These are phyloP conservation scores for Microtus ochrogaster DNA, from an alignment of 2,113 vertebrate species.

Conservation along the genomic window DNA sequence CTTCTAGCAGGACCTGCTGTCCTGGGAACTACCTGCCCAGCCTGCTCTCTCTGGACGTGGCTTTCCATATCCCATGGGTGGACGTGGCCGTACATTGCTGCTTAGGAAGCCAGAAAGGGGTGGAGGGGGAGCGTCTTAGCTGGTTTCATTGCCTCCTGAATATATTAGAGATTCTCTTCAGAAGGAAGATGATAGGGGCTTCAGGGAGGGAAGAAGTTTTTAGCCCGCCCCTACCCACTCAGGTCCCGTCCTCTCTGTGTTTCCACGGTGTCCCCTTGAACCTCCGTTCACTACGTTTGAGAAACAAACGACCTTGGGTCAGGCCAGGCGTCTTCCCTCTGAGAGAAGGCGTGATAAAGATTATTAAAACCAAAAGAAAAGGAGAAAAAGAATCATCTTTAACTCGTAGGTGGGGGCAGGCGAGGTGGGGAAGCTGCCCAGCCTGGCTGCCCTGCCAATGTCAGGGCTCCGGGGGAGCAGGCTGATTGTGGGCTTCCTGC, in stretches of 20 bases:
- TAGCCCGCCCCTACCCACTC: neutral
- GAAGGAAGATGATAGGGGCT: neutral
- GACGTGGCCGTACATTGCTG: neutral
- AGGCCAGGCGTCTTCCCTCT: neutral
- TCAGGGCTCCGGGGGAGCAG: neutral
- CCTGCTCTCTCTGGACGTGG: neutral
- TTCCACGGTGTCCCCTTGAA: neutral
- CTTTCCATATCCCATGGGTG: neutral
- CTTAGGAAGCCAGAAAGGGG: neutral
- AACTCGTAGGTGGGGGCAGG: neutral
- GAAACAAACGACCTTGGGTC: neutral
- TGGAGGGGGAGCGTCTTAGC: neutral
- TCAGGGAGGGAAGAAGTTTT: neutral
- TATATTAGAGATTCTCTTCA: neutral
- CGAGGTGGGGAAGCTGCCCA: neutral
- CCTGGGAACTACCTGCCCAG: neutral
- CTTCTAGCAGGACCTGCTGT: neutral
- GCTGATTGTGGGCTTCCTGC: constrained; percentile 47
- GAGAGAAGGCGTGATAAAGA: neutral
- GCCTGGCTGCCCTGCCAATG: neutral
- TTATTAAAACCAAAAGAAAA: neutral
- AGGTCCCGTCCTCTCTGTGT: neutral
- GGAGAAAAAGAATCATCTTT: neutral
- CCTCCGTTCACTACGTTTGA: neutral
- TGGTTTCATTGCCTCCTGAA: neutral